Base-by-base conservation (phyloP, 1,140 invertebrate genomes). In the Heliconius eleuchia region DNA sequence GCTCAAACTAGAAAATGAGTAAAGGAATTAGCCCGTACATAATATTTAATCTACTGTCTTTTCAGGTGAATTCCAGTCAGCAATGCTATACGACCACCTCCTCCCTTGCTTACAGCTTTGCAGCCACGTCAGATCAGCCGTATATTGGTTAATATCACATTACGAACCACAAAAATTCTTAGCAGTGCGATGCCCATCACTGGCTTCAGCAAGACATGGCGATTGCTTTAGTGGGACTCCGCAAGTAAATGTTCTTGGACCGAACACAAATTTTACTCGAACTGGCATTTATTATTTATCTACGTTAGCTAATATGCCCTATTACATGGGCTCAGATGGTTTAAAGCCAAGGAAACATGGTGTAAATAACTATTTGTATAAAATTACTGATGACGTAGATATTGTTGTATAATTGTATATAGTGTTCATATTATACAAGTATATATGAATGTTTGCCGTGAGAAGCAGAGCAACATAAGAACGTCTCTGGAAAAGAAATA, bases 251-350 rank as follows among this genome's bases (percentile, higher is more conserved):
- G 77, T 86, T 3, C 78, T 94, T 1, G 92, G 92, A 0, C 86
- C 88, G 0, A 85, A 87, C 3, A 92, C 91, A 0, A 86, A 93
- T 73, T 92, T 92, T 76, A 89, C 74, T 34, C 85, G 87, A 19
- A 86, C 87, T 1, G 92, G 91, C n/a, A 87, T 94, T 72, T 94
- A 88, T 66, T 94, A 92, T 73, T 79, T 94, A 37, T 88, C 91
- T 5, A 92, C 92, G 0, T 82, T 78, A 27, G 88, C 86, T 52
- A 78, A 19, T 1, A 37, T 81, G 1, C 92, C 92, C 0, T 94
- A 88, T 76, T 89, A 88, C 73, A 50, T 88, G 23, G 89, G 86
- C 0, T 73, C 85, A 46, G 83, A 90, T 18, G 90, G 86, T 0
- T 76, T 92, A 16, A 87, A 77, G 50, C 86, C 81, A 71, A 76